Base-by-base conservation (phyloP, 2,797 vertebrate genomes). In the Acipenser ruthenus region DNA sequence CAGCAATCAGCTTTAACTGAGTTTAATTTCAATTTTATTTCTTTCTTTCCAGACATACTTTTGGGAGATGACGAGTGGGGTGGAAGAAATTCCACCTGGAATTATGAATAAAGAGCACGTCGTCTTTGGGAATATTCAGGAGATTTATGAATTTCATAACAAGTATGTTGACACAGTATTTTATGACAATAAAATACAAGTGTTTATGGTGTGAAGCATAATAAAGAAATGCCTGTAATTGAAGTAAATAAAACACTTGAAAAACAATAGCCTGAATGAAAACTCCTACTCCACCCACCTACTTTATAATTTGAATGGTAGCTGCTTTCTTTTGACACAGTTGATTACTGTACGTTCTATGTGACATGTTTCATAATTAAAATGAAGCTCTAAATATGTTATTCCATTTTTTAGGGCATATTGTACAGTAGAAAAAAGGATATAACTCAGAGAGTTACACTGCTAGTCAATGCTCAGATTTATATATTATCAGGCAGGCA, bases 71-170 rank as follows among this genome's bases (percentile, higher is more conserved):
- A 98, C 92, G 66, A 96, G 85, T 64, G 94, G 95, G 4, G 93
- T 94, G 50, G 96, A 98, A 72, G 96, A 98, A 80, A 92, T 95
- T 61, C 96, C 96, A 0, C 63, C 91, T 52, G 95, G 91, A 70
- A 98, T 99, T 67, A 82, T 93, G 68, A 95, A 92, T 79, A 99
- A 98, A 78, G 96, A 98, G 61, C 92, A 93, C 62, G 84, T 96
- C 77, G 90, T 98, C 77, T 99, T 99, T 66, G 96, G 96, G 73
- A 99, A 99, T 86, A 98, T 99, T 83, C 96, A 97, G 84, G 92
- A 97, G 71, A 96, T 99, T 74, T 97, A 93, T 23, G 96, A 98
- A 81, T 99, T 99, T 80, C 96, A 99, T 79, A 97, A 88, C 87
- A 98, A 94, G 96, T 99, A 86, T 77, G 94, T 84, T 12, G 1